A percentile compares a stretch with the other conserved stretches of the same genome.
phyloP scores from a whole-genome alignment of 2,113 vertebrate genomes.

The Pseudonaja textilis region DNA sequence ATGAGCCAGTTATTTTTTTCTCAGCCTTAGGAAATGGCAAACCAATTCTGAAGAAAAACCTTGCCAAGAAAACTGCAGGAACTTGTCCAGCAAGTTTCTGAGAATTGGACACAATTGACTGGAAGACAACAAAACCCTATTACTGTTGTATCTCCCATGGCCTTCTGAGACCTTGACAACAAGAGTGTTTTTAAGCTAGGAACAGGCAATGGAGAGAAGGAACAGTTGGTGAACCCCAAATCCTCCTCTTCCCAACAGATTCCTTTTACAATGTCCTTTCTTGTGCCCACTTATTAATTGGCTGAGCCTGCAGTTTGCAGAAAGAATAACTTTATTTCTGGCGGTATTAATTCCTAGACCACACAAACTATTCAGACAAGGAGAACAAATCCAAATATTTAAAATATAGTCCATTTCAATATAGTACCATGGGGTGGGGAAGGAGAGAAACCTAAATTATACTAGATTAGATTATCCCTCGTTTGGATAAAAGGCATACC shows the following conservation, averaged over 20 bases:
- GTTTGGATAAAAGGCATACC: background rate
- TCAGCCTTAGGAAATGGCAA: background rate
- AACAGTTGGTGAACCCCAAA: background rate
- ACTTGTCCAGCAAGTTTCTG: background rate
- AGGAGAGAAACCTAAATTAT: background rate
- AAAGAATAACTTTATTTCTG: conserved; percentile 18
- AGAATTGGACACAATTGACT: background rate
- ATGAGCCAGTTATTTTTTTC: background rate
- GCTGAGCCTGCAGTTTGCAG: background rate
- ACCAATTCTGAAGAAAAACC: background rate
- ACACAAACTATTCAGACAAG: background rate
- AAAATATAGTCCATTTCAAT: conserved; percentile 17
- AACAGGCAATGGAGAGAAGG: background rate
- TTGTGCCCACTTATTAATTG: background rate
- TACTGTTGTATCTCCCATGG: background rate
- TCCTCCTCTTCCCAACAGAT: background rate
- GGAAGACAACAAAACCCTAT: background rate
- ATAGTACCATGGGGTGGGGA: background rate
- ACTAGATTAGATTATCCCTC: background rate
- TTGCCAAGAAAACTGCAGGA: background rate
- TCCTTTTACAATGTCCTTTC: background rate
- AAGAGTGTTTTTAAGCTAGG: background rate
- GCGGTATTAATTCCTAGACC: background rate
- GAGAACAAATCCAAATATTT: background rate
- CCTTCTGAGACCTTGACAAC: background rate